Evolutionary conservation across 2,113 vertebrate genomes (phyloP).

Genomic region (Archocentrus centrarchus): DNA sequence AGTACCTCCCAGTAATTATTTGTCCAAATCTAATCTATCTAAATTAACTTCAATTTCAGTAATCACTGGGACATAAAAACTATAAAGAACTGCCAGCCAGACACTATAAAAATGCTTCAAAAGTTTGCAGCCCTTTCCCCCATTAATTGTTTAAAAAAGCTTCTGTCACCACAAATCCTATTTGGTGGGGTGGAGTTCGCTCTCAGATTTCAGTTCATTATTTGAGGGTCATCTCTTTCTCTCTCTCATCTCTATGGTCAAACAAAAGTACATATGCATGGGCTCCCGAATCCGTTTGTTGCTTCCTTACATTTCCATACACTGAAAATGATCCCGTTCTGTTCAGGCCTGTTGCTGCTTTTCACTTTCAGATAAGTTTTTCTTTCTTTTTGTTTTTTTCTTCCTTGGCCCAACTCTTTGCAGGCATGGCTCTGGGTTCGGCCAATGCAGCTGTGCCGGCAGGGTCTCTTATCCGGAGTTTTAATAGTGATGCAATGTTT

Average conservation of each 20-base stretch:
- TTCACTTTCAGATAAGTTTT: not conserved
- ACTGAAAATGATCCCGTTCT: accelerated
- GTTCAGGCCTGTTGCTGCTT: not conserved
- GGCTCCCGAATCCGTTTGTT: no score
- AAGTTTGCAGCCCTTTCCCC: no score
- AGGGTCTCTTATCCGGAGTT: conserved; percentile 72
- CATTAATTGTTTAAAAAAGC: not conserved
- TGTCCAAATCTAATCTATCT: not conserved
- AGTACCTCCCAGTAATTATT: not conserved
- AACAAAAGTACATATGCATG: no score
- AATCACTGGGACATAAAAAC: not conserved
- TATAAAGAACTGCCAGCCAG: not conserved
- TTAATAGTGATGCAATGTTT: conserved; percentile 81
- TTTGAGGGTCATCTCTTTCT: no score
- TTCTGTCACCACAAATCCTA: not conserved
- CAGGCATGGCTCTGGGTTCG: conserved; percentile 21
- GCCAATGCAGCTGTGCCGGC: conserved; percentile 59
- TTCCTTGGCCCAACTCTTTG: conserved; percentile 18
- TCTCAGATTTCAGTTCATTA: no score
- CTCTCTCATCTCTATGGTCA: no score
- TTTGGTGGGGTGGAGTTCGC: no score
- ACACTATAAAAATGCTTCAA: not conserved
- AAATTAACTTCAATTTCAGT: not conserved
- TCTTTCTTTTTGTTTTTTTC: not conserved
- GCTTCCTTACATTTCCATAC: not conserved